Conservation (phyloP, 2,797 vertebrate species). For the Dromococcyx pavoninus region DNA sequence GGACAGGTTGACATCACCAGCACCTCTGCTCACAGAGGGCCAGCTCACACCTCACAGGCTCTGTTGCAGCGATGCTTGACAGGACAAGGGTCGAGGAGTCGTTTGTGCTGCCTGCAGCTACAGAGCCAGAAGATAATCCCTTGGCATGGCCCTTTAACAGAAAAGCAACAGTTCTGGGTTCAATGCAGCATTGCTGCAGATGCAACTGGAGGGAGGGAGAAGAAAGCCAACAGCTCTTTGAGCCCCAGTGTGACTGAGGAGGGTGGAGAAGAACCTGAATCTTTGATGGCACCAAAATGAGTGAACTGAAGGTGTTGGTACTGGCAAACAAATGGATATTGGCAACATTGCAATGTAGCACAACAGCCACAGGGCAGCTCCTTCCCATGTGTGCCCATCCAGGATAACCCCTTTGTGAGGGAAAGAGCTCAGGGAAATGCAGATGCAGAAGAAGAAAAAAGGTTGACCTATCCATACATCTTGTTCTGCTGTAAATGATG, state of each 20-base stretch:
- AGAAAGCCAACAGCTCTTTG: background rate
- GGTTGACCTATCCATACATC: background rate
- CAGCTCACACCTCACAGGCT: background rate
- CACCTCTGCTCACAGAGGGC: background rate
- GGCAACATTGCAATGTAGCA: background rate
- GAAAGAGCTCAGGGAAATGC: background rate
- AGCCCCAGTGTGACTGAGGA: background rate
- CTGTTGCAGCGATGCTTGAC: background rate
- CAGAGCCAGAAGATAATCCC: background rate
- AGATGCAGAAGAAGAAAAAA: background rate
- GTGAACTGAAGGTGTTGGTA: background rate
- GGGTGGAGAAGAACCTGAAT: background rate
- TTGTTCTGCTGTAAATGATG: rapidly evolving
- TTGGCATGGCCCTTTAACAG: background rate
- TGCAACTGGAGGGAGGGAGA: rapidly evolving
- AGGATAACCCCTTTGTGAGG: background rate
- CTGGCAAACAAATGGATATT: background rate
- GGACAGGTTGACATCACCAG: background rate
- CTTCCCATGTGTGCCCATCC: background rate
- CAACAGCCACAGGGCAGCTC: background rate
- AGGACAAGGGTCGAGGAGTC: background rate
- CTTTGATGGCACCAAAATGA: background rate
- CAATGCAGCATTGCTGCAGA: background rate
- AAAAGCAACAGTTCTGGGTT: background rate
- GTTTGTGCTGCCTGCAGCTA: background rate